Evolutionary conservation across 2,888 invertebrate species (phyloP).

Genomic region (Doris montereyensis): DNA sequence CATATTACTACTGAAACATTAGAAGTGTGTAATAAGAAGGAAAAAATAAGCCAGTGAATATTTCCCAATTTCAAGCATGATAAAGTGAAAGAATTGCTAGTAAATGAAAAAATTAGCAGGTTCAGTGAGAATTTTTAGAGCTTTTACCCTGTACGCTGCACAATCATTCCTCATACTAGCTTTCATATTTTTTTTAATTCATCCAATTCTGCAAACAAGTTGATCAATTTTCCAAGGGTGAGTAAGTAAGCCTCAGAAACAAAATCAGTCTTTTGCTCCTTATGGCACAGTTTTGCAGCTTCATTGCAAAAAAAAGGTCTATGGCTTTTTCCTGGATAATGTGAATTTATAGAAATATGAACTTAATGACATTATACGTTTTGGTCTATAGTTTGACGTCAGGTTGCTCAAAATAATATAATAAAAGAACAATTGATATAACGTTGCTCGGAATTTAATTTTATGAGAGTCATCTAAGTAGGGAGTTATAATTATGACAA

Average conservation of each 20-base stretch:
- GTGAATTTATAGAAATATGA: background rate
- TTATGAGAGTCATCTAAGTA: too few relatives aligned
- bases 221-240: constrained; percentile 97
- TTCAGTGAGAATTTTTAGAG: too few relatives aligned
- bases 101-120: too few relatives aligned
- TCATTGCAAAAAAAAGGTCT: constrained; percentile 96
- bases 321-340: constrained; percentile 82
- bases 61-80: too few relatives aligned
- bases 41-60: too few relatives aligned
- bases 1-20: too few relatives aligned
- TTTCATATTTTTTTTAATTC: constrained; percentile 99
- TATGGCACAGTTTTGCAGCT: constrained; percentile 94
- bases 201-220: constrained; percentile 99
- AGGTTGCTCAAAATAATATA: background rate
- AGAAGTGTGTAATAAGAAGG: too few relatives aligned
- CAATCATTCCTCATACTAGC: constrained; percentile 98
- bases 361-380: too few relatives aligned
- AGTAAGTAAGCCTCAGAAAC: constrained; percentile 96
- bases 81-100: too few relatives aligned
- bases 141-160: constrained; percentile 92
- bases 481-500: too few relatives aligned
- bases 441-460: too few relatives aligned
- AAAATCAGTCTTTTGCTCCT: constrained; percentile 97
- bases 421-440: too few relatives aligned
- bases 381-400: background rate